Evolutionary conservation across 2,797 vertebrate species (phyloP).

Genomic region (Morus bassanus): DNA sequence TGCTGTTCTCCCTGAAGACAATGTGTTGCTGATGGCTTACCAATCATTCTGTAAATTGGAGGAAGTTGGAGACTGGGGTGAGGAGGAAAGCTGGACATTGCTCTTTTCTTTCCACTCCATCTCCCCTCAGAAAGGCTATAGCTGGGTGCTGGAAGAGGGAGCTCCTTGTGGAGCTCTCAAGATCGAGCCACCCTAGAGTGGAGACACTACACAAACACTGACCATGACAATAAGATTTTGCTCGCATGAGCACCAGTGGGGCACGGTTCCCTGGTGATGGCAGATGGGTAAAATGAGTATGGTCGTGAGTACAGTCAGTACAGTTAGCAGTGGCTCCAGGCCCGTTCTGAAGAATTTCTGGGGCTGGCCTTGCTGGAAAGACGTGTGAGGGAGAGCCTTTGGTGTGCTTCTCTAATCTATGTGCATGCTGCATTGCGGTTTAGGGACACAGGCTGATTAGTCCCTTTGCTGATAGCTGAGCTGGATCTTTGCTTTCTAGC

Average conservation of each 20-base stretch:
- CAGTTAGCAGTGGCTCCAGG: not conserved
- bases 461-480: not conserved
- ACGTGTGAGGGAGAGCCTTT: not conserved
- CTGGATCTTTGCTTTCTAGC: conserved; percentile 15
- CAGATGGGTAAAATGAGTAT: not conserved
- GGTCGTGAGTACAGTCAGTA: not conserved
- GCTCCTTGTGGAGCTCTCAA: not conserved
- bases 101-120: not conserved
- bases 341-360: not conserved
- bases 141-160: not conserved
- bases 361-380: not conserved
- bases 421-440: not conserved
- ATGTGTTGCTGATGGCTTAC: not conserved
- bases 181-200: not conserved
- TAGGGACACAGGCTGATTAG: not conserved
- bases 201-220: not conserved
- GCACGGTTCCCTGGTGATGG: not conserved
- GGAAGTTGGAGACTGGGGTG: not conserved
- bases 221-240: not conserved
- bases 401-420: not conserved
- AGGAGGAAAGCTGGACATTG: not conserved
- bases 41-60: not conserved
- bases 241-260: not conserved
- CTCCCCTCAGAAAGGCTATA: not conserved
- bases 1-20: not conserved